Conservation (phyloP, 2,888 invertebrate species). For the Adineta ricciae region DNA sequence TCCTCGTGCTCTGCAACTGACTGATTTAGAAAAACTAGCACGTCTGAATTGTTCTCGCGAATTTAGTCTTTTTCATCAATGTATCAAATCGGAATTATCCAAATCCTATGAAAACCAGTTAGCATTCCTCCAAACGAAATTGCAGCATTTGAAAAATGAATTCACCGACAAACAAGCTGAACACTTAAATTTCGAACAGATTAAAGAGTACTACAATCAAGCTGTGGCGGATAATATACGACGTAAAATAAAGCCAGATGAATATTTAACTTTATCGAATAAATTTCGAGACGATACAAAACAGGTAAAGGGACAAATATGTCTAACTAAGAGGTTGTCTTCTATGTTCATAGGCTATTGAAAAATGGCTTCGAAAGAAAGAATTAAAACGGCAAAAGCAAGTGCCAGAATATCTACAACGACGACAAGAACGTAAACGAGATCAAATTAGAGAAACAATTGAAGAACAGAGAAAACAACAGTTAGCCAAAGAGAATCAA, state of each 20-base stretch:
- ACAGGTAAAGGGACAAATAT: not conserved
- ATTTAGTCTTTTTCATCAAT: constrained; percentile 9
- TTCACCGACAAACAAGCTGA: not conserved
- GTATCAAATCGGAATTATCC: not conserved
- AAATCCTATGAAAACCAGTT: not conserved
- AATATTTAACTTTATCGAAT: not conserved
- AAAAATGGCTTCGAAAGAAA: not conserved
- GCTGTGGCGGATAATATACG: not conserved
- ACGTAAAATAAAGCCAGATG: not conserved
- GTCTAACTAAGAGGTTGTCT: too few species aligned
- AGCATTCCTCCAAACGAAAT: not conserved
- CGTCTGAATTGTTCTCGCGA: not conserved
- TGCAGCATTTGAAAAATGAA: not conserved
- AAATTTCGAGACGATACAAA: not conserved
- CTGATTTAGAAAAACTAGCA: not conserved
- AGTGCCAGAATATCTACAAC: not conserved
- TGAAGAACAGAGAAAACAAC: not conserved
- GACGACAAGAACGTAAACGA: not conserved
- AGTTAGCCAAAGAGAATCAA: not conserved
- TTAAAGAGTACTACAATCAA: not conserved
- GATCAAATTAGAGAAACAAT: not conserved
- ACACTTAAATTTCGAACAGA: not conserved
- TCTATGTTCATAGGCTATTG: not conserved
- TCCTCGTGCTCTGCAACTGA: not conserved
- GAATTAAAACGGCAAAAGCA: not conserved